These are phyloP conservation scores for Thalassophryne amazonica DNA, from an alignment of 2,797 vertebrate genomes.

Conservation along the genomic window DNA sequence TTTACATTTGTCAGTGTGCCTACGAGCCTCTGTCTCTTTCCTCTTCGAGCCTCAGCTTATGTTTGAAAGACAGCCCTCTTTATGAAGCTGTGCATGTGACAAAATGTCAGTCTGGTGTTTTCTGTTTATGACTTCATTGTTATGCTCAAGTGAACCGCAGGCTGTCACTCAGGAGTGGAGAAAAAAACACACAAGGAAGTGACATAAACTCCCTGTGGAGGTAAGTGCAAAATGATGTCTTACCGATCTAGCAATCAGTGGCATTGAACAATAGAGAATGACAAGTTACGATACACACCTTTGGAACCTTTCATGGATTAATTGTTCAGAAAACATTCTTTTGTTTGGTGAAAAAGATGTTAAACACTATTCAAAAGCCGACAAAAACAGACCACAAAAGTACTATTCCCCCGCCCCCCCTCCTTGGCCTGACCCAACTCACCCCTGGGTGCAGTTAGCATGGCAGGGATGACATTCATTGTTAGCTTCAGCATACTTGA, in stretches of 20 bases:
- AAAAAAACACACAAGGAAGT: constrained; percentile 46
- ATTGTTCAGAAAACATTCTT: too few relatives aligned
- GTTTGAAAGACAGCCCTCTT: constrained; percentile 26
- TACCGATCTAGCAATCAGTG: constrained; percentile 44
- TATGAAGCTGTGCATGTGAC: constrained; percentile 59
- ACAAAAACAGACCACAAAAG: too few relatives aligned
- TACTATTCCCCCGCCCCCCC: too few relatives aligned
- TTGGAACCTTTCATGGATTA: too few relatives aligned
- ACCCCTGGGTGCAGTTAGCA: constrained; percentile 93
- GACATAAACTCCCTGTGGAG: constrained; percentile 59
- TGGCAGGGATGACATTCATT: constrained; percentile 93
- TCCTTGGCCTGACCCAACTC: constrained; percentile 24
- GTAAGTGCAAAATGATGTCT: constrained; percentile 61
- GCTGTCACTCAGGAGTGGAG: constrained; percentile 59
- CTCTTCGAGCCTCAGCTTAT: constrained; percentile 12
- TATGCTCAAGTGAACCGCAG: constrained; percentile 47
- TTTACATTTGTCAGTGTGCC: constrained; percentile 6
- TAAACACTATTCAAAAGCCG: too few relatives aligned
- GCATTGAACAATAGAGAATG: constrained; percentile 33
- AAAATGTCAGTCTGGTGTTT: constrained; percentile 61
- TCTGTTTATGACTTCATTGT: constrained; percentile 60
- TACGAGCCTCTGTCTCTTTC: neutral
- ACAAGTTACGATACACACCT: constrained; percentile 11
- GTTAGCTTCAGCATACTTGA: constrained; percentile 92
- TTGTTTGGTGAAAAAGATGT: too few relatives aligned